These are phyloP conservation scores for Brachirus orientalis DNA, from an alignment of 2,113 vertebrate genomes.

Conservation along the genomic window DNA sequence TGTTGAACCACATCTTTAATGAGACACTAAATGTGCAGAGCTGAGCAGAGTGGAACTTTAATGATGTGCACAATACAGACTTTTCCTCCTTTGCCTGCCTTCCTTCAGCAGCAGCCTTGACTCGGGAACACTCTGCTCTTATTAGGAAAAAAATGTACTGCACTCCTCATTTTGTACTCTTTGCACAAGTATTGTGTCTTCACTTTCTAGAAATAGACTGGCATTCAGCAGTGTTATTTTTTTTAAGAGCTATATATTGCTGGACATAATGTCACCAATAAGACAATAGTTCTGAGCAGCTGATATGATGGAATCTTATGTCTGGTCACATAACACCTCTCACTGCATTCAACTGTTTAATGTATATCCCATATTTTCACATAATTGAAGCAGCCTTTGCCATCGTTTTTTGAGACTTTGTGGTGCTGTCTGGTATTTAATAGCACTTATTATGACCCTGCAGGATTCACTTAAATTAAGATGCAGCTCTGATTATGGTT, in stretches of 20 bases:
- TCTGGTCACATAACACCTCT: not conserved
- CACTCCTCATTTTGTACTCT: constrained; percentile 31
- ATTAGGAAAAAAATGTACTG: constrained; percentile 22
- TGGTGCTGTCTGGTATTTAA: too few relatives aligned
- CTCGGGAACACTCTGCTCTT: constrained; percentile 31
- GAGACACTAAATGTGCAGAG: constrained; percentile 65
- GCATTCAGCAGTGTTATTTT: constrained; percentile 7
- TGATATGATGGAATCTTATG: not conserved
- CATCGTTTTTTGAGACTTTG: constrained; percentile 15
- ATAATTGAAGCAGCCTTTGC: too few relatives aligned
- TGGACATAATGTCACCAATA: too few relatives aligned
- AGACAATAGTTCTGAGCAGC: too few relatives aligned
- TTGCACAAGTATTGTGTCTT: constrained; percentile 21
- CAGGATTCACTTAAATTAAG: constrained; percentile 66
- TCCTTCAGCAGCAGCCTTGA: constrained; percentile 37
- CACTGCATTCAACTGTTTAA: too few relatives aligned
- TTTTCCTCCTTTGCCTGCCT: constrained; percentile 10
- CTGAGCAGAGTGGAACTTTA: constrained; percentile 46
- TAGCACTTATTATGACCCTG: too few relatives aligned
- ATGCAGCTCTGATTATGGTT: constrained; percentile 63
- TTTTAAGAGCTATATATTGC: not conserved
- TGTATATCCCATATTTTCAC: constrained; percentile 19
- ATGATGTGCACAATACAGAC: constrained; percentile 46
- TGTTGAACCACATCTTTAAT: constrained; percentile 58
- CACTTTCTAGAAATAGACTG: constrained; percentile 18